These are phyloP conservation scores for Geotrypetes seraphini DNA, from an alignment of 2,797 vertebrate genomes.

Conservation along the genomic window DNA sequence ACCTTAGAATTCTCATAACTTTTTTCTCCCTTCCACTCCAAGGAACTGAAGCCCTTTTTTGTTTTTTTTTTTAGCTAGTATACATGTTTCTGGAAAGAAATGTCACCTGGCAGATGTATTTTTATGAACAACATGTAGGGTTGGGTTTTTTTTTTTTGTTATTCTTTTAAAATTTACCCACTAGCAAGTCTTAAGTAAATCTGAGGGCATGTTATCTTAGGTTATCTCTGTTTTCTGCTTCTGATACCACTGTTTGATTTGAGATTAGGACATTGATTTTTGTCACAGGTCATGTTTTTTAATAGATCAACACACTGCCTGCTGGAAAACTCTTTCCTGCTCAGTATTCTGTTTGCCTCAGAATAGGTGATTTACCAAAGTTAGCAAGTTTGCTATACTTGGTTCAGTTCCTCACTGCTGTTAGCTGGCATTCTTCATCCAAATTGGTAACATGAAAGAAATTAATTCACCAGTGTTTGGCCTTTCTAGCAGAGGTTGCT, in stretches of 20 bases:
- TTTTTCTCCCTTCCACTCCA: neutral
- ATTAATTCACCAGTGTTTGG: no score
- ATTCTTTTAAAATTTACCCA: conserved; percentile 20
- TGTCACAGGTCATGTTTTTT: conserved; percentile 59
- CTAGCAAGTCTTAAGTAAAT: conserved; percentile 23
- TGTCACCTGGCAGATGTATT: conserved; percentile 8
- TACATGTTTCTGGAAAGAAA: conserved; percentile 13
- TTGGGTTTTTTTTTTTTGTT: neutral
- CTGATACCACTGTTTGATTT: conserved; percentile 51
- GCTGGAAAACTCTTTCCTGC: conserved; percentile 30
- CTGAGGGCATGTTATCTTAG: conserved; percentile 35
- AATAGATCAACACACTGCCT: conserved; percentile 41
- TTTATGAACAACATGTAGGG: conserved; percentile 4
- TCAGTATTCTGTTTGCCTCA: conserved; percentile 20
- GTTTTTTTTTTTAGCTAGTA: conserved; percentile 4
- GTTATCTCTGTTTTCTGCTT: conserved; percentile 41
- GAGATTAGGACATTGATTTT: conserved; percentile 62
- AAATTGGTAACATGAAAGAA: no score
- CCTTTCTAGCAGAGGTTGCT: no score
- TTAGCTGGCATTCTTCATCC: no score
- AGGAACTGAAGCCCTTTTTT: conserved; percentile 1
- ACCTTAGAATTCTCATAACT: neutral
- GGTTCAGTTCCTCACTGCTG: conserved; percentile 1
- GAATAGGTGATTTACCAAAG: conserved; percentile 20
- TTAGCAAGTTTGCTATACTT: conserved; percentile 15